Conservation (phyloP, 2,888 invertebrate species). For the Tipula lateralis region DNA sequence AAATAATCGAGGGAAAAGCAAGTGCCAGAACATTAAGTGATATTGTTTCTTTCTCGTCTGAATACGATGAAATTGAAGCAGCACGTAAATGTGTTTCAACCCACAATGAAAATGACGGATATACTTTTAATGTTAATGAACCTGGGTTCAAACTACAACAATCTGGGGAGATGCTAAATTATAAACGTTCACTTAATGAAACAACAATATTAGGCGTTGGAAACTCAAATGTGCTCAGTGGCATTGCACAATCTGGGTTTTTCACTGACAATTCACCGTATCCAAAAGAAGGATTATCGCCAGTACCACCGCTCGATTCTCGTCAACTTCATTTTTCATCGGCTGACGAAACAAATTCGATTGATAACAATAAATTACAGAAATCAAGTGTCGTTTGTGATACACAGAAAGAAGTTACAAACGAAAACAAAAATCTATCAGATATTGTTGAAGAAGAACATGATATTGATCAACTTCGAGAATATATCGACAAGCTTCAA, state of each 20-base stretch:
- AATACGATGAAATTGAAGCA: conserved; percentile 64
- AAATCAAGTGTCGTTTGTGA: conserved; percentile 36
- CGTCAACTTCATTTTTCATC: conserved; percentile 50
- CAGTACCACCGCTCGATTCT: conserved; percentile 39
- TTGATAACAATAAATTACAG: conserved; percentile 38
- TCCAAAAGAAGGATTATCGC: conserved; percentile 29
- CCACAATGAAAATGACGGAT: background rate
- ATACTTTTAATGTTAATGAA: background rate
- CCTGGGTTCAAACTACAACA: background rate
- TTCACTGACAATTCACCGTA: conserved; percentile 39
- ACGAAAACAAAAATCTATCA: conserved; percentile 43
- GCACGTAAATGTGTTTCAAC: conserved; percentile 49
- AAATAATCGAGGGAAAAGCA: conserved; percentile 52
- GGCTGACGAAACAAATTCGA: conserved; percentile 45
- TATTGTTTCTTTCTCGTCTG: conserved; percentile 66
- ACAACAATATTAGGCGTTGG: background rate
- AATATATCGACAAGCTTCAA: conserved; percentile 54
- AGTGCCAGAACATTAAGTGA: conserved; percentile 68
- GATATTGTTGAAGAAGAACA: conserved; percentile 42
- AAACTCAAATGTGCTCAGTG: background rate
- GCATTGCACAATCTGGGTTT: conserved; percentile 45
- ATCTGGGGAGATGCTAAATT: background rate
- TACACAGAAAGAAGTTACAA: conserved; percentile 44
- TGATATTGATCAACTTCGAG: conserved; percentile 55
- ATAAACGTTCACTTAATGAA: background rate